Evolutionary conservation across 2,888 invertebrate genomes (phyloP).

Genomic region (Dynastes grantii): DNA sequence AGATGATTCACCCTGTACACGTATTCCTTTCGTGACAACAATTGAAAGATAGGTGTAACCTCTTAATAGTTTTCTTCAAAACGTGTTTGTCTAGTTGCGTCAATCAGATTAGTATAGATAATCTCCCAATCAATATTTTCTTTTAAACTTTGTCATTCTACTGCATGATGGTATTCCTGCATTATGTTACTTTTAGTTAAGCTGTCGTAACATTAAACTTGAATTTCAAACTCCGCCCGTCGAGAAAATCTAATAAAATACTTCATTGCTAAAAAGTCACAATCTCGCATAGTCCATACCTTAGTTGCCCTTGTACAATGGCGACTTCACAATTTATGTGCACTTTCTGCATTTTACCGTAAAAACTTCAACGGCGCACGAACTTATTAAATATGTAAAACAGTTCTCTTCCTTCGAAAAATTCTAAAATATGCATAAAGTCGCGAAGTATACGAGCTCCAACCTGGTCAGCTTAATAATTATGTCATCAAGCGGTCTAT

Average conservation of each 20-base stretch:
- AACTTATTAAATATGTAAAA: constrained; percentile 32
- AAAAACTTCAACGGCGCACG: not conserved
- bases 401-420: constrained; percentile 14
- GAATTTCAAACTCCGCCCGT: not conserved
- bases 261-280: not conserved
- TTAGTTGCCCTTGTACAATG: not conserved
- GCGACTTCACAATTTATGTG: not conserved
- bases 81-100: too few relatives aligned
- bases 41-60: too few relatives aligned
- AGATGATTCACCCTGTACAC: too few relatives aligned
- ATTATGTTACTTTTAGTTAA: too few relatives aligned
- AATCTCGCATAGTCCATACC: not conserved
- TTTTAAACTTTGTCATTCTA: too few relatives aligned
- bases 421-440: constrained; percentile 6
- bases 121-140: too few relatives aligned
- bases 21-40: too few relatives aligned
- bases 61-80: too few relatives aligned
- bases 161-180: too few relatives aligned
- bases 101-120: too few relatives aligned
- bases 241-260: not conserved
- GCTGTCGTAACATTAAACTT: not conserved
- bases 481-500: not conserved
- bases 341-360: constrained; percentile 13
- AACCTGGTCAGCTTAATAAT: constrained; percentile 1
- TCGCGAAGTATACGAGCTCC: not conserved